These are phyloP conservation scores for Drosophila malerkotliana DNA, from an alignment of 1,140 invertebrate genomes.

Conservation along the genomic window DNA sequence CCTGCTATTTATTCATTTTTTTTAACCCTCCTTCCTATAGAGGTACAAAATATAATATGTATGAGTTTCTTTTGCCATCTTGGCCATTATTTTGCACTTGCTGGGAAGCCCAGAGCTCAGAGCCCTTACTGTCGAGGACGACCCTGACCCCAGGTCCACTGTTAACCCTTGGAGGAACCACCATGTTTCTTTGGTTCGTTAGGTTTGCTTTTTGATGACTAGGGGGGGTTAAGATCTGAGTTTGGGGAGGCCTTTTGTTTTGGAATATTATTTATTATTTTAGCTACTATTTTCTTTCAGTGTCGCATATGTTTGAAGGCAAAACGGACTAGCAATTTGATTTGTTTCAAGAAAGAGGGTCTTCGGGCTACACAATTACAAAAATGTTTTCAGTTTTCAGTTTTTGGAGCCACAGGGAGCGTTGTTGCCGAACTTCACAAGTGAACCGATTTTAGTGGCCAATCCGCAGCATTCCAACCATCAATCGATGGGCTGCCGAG, in stretches of 20 bases:
- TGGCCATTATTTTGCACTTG: constrained; percentile 74
- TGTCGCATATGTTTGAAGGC: constrained; percentile 31
- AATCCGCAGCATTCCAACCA: constrained; percentile 25
- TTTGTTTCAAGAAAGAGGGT: constrained; percentile 64
- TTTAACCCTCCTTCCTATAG: not conserved
- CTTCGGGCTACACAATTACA: constrained; percentile 48
- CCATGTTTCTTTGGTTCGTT: constrained; percentile 8
- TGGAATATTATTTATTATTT: not conserved
- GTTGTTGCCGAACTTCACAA: constrained; percentile 72
- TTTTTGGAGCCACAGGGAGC: constrained; percentile 25
- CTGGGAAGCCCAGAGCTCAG: constrained; percentile 1
- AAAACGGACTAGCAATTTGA: constrained; percentile 63
- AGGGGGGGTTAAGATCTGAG: too few relatives aligned
- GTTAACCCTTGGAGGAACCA: constrained; percentile 27
- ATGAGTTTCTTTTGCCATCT: constrained; percentile 50
- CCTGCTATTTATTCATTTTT: constrained; percentile 27
- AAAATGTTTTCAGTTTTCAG: constrained; percentile 27
- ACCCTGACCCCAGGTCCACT: constrained; percentile 66
- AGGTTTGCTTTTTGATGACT: constrained; percentile 27
- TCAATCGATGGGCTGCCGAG: constrained; percentile 65
- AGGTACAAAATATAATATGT: constrained; percentile 64
- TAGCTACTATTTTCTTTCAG: not conserved
- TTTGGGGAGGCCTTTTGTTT: not conserved
- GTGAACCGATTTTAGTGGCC: constrained; percentile 43
- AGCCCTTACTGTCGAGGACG: constrained; percentile 18